phyloP scores from a whole-genome alignment of 2,888 invertebrate genomes.

The Syrphus vitripennis region DNA sequence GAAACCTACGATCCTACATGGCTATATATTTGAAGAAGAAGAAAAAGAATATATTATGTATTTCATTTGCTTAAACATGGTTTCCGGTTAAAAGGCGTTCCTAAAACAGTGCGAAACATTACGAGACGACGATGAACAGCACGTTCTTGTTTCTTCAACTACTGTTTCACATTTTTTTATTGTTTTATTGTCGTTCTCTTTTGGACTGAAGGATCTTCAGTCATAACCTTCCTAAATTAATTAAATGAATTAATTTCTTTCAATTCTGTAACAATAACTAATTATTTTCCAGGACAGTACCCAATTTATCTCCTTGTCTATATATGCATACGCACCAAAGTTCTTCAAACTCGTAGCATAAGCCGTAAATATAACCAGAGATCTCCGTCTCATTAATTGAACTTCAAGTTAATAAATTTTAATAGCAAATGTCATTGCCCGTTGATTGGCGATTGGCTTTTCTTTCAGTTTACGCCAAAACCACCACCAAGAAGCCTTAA shows the following conservation, averaged over 20 bases:
- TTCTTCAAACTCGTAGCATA: background rate
- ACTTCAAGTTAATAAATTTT: constrained; percentile 37
- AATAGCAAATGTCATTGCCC: constrained; percentile 38
- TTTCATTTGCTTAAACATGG: no score
- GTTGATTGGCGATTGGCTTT: constrained; percentile 42
- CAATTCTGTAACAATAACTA: background rate
- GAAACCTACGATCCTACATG: no score
- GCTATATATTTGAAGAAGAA: no score
- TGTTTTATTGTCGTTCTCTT: no score
- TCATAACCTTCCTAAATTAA: no score
- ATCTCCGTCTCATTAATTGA: constrained; percentile 30
- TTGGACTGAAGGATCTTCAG: no score
- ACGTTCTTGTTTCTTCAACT: no score
- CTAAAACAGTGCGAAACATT: no score
- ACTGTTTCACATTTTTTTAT: no score
- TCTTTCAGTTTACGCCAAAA: background rate
- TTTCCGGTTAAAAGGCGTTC: no score
- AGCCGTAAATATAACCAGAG: constrained; percentile 20
- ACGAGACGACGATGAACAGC: no score
- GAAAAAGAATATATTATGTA: no score
- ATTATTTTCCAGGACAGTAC: background rate
- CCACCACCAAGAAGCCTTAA: constrained; percentile 37
- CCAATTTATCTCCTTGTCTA: background rate
- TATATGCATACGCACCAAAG: background rate
- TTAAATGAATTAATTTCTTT: background rate